Evolutionary conservation across 2,113 vertebrate species (phyloP).

Genomic region (Excalfactoria chinensis): DNA sequence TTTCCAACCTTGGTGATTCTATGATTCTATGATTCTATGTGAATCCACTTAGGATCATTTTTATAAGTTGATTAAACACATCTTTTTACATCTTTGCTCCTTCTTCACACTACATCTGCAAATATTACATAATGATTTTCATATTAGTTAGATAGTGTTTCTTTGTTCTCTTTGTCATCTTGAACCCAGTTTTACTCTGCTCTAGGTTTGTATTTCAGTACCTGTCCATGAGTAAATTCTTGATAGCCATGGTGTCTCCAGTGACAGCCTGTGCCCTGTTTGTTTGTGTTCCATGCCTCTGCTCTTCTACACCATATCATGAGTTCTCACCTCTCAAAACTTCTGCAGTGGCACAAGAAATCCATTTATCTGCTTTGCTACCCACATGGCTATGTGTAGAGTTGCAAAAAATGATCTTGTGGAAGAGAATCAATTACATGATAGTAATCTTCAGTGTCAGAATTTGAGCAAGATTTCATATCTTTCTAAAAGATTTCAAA

Average conservation of each 20-base stretch:
- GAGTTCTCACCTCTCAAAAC: neutral
- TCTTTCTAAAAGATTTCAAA: neutral
- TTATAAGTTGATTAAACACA: neutral
- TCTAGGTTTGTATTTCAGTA: neutral
- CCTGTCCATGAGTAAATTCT: neutral
- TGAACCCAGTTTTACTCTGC: neutral
- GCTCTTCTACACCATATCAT: neutral
- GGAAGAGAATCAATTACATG: neutral
- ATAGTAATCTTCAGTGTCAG: neutral
- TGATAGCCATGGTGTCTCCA: neutral
- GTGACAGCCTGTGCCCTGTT: neutral
- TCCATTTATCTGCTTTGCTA: neutral
- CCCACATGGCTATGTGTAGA: too few relatives aligned
- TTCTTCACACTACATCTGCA: neutral
- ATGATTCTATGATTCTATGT: too few relatives aligned
- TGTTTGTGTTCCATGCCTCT: neutral
- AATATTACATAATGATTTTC: neutral
- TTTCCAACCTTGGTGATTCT: too few relatives aligned
- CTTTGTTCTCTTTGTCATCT: neutral
- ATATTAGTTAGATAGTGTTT: neutral
- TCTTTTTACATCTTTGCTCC: neutral
- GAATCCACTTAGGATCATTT: neutral
- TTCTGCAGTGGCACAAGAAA: neutral
- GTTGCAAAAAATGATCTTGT: neutral
- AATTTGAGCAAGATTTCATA: neutral